A percentile compares a stretch with the other conserved stretches of the same genome.
These are phyloP conservation scores for Sylvia borin DNA, from an alignment of 2,797 vertebrate species.

Conservation along the genomic window DNA sequence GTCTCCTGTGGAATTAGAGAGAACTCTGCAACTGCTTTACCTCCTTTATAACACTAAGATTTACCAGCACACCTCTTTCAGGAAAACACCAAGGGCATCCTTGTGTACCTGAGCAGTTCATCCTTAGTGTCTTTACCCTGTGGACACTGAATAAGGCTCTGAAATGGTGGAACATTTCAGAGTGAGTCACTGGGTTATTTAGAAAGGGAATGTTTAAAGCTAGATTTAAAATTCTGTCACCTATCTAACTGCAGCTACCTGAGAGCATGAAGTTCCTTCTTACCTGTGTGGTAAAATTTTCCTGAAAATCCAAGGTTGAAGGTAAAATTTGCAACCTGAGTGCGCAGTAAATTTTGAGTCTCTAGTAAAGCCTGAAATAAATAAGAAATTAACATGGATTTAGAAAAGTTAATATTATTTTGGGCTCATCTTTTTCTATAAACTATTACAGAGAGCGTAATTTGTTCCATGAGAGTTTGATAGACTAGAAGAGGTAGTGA, in stretches of 20 bases:
- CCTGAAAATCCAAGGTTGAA: conserved; percentile 99
- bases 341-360: conserved; percentile 93
- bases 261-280: conserved; percentile 69
- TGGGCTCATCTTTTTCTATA: not conserved
- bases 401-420: conserved; percentile 62
- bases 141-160: not conserved
- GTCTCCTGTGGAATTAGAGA: not conserved
- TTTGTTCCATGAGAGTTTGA: not conserved
- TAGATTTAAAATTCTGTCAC: not conserved
- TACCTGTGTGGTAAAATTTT: conserved; percentile 99
- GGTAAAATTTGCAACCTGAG: conserved; percentile 98
- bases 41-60: not conserved
- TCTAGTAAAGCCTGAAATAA: conserved; percentile 93
- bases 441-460: not conserved
- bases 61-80: not conserved
- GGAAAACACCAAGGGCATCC: not conserved
- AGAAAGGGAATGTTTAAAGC: not conserved
- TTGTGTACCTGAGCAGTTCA: not conserved
- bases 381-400: conserved; percentile 78
- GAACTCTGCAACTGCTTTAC: not conserved
- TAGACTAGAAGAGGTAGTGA: not conserved
- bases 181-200: not conserved
- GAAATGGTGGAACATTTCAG: not conserved
- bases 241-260: conserved; percentile 66
- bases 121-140: not conserved